These are phyloP conservation scores for Mesochorus sp. DNA, from an alignment of 2,888 invertebrate genomes.

Conservation along the genomic window DNA sequence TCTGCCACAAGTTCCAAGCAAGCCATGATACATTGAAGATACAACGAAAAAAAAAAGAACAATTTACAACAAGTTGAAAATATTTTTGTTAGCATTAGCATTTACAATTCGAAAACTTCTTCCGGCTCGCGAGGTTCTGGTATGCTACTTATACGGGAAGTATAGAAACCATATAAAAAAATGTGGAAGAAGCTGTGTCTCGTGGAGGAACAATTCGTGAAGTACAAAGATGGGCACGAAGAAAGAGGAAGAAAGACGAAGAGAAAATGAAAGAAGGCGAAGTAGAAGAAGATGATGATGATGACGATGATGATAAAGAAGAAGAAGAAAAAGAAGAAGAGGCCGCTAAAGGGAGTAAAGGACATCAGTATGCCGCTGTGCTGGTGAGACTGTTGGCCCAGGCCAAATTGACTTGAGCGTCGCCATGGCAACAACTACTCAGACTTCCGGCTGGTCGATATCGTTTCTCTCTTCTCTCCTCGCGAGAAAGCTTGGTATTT, in stretches of 20 bases:
- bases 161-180: conserved; percentile 55
- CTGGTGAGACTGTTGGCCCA: conserved; percentile 79
- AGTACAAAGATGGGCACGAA: conserved; percentile 1
- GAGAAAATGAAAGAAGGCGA: conserved; percentile 62
- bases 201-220: background rate
- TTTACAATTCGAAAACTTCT: conserved; percentile 17
- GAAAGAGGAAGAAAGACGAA: background rate
- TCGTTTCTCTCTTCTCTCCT: conserved; percentile 79
- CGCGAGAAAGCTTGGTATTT: conserved; percentile 51
- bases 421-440: conserved; percentile 84
- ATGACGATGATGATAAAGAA: conserved; percentile 69
- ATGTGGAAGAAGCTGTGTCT: conserved; percentile 44
- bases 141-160: conserved; percentile 21
- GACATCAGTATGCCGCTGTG: conserved; percentile 76
- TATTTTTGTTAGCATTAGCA: background rate
- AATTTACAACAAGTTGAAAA: background rate
- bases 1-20: background rate
- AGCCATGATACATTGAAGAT: background rate
- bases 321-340: conserved; percentile 65
- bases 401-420: conserved; percentile 85
- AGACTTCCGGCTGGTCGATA: conserved; percentile 83
- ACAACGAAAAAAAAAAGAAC: background rate
- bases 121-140: conserved; percentile 27
- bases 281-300: conserved; percentile 68
- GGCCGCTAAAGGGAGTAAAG: conserved; percentile 54